Percentiles rank a stretch among this genome's conserved stretches.
These are phyloP conservation scores for Aphidoletes aphidimyza DNA, from an alignment of 2,888 invertebrate species.

Conservation along the genomic window DNA sequence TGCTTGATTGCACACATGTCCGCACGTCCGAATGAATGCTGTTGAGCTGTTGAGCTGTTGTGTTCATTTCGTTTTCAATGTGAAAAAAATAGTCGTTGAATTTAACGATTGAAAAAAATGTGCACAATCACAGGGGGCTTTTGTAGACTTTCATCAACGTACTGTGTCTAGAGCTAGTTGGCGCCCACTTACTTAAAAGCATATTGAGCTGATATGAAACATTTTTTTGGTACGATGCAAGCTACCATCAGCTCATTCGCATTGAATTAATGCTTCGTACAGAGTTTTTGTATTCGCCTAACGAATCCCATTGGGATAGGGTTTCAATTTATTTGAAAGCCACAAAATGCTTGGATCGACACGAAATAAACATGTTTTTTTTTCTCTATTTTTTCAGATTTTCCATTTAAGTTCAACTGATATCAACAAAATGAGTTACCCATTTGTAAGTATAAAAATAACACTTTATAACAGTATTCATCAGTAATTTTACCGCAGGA, in stretches of 20 bases:
- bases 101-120: not conserved
- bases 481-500: no score
- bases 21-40: no score
- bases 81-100: not conserved
- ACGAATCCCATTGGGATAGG: not conserved
- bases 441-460: slow-evolving; percentile 55
- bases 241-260: not conserved
- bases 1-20: no score
- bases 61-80: no score
- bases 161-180: slow-evolving; percentile 17
- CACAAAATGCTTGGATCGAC: no score
- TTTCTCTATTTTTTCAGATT: slow-evolving; percentile 28
- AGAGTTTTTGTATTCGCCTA: no score
- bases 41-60: no score
- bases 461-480: not conserved
- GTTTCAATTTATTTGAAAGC: no score
- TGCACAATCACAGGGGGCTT: not conserved
- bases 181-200: not conserved
- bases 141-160: not conserved
- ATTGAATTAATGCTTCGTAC: not conserved
- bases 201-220: not conserved
- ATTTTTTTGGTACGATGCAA: not conserved
- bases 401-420: not conserved
- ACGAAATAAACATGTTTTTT: no score
- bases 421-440: slow-evolving; percentile 56